Evolutionary conservation across 2,888 invertebrate species (phyloP).

Genomic region (Phortica magna): DNA sequence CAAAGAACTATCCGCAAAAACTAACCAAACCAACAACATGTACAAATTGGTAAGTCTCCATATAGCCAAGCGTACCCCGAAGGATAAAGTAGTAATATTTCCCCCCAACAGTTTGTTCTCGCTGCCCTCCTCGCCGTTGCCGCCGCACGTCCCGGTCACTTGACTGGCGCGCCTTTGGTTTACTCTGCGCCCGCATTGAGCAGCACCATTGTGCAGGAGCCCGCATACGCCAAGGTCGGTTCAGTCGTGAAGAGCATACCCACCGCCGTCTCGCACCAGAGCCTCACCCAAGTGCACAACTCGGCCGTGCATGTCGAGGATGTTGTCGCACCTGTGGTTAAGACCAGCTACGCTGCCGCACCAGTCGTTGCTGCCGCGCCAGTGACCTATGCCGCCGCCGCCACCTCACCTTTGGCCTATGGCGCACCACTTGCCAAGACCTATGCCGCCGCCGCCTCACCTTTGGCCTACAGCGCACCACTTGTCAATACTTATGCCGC

Average conservation of each 20-base stretch:
- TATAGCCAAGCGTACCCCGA: background rate
- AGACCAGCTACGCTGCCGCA: constrained; percentile 43
- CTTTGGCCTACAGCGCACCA: constrained; percentile 35
- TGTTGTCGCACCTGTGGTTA: constrained; percentile 59
- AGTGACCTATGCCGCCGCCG: constrained; percentile 44
- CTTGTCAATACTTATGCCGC: constrained; percentile 46
- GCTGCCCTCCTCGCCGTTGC: constrained; percentile 73
- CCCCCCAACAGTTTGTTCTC: constrained; percentile 64
- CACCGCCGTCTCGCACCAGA: constrained; percentile 80
- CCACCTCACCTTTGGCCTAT: constrained; percentile 40
- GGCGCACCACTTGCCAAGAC: constrained; percentile 51
- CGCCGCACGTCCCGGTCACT: constrained; percentile 73
- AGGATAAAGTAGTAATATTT: background rate
- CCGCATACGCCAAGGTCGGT: constrained; percentile 67
- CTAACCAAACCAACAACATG: constrained; percentile 64
- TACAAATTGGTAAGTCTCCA: constrained; percentile 75
- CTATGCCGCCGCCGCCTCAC: constrained; percentile 52
- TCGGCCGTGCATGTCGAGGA: constrained; percentile 63
- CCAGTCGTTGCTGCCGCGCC: constrained; percentile 48
- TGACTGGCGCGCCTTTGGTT: constrained; percentile 52
- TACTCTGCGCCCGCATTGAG: constrained; percentile 62
- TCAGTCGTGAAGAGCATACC: constrained; percentile 76
- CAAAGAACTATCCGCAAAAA: constrained; percentile 68
- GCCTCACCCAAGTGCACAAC: constrained; percentile 78
- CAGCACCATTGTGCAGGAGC: constrained; percentile 61